Conservation (phyloP, 64 coral and sea anemone genomes). For the Dendrophyllia cribrosa region DNA sequence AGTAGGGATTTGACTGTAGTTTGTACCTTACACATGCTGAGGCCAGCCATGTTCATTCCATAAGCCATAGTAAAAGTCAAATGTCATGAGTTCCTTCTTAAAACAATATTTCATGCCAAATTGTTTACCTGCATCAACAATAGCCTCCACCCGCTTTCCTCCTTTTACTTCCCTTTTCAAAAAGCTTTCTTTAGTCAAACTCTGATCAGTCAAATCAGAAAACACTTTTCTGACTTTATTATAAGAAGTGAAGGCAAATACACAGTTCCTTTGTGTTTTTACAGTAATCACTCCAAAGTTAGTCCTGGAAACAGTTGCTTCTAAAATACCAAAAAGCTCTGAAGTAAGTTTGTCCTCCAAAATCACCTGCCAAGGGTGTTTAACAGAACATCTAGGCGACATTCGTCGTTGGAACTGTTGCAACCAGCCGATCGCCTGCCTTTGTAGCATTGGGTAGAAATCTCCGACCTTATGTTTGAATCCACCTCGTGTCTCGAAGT, state of each 20-base stretch:
- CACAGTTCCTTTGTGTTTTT: slow-evolving; percentile 17
- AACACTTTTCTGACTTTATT: slow-evolving; percentile 19
- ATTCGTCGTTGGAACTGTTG: slow-evolving; percentile 35
- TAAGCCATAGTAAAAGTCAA: slow-evolving; percentile 29
- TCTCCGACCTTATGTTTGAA: not conserved
- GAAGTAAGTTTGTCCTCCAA: not conserved
- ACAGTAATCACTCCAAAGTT: not conserved
- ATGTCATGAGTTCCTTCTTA: slow-evolving; percentile 5
- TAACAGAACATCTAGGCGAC: slow-evolving; percentile 32
- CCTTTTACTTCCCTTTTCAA: slow-evolving; percentile 1
- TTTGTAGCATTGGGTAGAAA: not conserved
- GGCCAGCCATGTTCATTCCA: slow-evolving; percentile 43
- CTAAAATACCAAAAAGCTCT: slow-evolving; percentile 18
- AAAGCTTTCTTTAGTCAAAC: not conserved
- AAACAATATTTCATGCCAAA: slow-evolving; percentile 37
- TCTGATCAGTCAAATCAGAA: slow-evolving; percentile 8
- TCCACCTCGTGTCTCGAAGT: not conserved
- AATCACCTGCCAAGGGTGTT: slow-evolving; percentile 41
- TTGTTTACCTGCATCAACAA: slow-evolving; percentile 26
- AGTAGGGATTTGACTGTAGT: not conserved
- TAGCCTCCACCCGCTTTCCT: slow-evolving; percentile 16
- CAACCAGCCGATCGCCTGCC: slow-evolving; percentile 6
- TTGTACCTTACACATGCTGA: slow-evolving; percentile 7
- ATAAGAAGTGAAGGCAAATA: slow-evolving; percentile 11
- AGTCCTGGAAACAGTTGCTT: not conserved